Conservation (phyloP, 2,888 invertebrate species). For the Hirtodrosophila confusa region DNA sequence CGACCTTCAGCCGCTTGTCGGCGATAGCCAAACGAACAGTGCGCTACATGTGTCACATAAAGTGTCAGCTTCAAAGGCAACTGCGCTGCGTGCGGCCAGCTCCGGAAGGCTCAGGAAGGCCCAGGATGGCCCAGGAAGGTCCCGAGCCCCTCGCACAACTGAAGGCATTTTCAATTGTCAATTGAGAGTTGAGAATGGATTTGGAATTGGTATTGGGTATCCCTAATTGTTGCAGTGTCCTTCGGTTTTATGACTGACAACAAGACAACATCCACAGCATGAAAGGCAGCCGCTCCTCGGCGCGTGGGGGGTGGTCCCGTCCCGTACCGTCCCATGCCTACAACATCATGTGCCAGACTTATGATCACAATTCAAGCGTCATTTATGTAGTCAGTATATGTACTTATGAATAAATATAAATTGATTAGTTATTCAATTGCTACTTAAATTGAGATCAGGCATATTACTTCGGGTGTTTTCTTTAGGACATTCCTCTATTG, state of each 20-base stretch:
- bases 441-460: no score
- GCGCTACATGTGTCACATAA: conserved; percentile 75
- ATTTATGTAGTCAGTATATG: conserved; percentile 8
- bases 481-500: no score
- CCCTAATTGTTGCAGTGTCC: conserved; percentile 76
- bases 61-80: conserved; percentile 70
- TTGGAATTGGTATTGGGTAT: conserved; percentile 15
- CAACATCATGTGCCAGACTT: conserved; percentile 22
- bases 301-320: conserved; percentile 45
- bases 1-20: conserved; percentile 51
- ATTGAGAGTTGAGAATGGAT: conserved; percentile 14
- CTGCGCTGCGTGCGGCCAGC: conserved; percentile 66
- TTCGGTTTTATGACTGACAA: conserved; percentile 67
- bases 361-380: conserved; percentile 10
- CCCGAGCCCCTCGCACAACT: no score
- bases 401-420: no score
- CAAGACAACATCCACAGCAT: conserved; percentile 31
- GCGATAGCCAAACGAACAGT: conserved; percentile 34
- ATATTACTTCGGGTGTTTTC: no score
- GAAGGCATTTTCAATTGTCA: conserved; percentile 10
- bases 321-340: conserved; percentile 16
- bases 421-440: no score
- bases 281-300: conserved; percentile 43
- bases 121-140: no score
- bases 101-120: conserved; percentile 22